These are phyloP conservation scores for Copsychus sechellarum DNA, from an alignment of 2,113 vertebrate species.

Conservation along the genomic window DNA sequence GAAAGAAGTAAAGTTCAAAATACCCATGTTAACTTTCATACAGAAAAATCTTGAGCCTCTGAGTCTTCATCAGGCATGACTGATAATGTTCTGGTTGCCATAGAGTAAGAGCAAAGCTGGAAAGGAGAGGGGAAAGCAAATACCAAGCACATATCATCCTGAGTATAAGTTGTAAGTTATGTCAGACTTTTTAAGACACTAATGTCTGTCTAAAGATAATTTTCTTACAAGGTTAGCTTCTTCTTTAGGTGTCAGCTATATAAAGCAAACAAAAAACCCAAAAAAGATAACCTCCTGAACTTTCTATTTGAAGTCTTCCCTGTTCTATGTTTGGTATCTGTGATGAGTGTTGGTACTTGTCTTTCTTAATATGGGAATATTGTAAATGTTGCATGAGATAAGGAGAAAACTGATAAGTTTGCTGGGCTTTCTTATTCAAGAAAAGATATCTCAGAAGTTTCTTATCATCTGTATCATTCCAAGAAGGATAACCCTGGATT, in stretches of 20 bases:
- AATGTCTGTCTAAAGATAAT: not conserved
- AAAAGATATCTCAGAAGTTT: not conserved
- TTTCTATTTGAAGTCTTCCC: not conserved
- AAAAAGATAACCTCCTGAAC: not conserved
- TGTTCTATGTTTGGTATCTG: not conserved
- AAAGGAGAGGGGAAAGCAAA: not conserved
- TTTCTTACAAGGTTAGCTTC: not conserved
- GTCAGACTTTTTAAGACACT: not conserved
- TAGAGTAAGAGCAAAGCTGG: not conserved
- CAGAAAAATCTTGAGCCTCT: not conserved
- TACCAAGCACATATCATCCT: not conserved
- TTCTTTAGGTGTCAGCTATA: not conserved
- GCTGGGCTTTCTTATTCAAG: not conserved
- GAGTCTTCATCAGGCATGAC: not conserved
- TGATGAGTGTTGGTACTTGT: not conserved
- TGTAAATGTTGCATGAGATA: not conserved
- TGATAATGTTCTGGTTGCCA: not conserved
- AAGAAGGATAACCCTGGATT: not conserved
- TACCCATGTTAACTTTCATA: not conserved
- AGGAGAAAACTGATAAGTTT: not conserved
- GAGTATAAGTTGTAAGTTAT: not conserved
- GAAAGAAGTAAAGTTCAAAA: not conserved
- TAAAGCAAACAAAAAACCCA: fast-evolving
- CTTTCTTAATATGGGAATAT: not conserved
- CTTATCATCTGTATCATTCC: not conserved